Conservation (phyloP, 2,113 vertebrate species). For the Oncorhynchus masou region DNA sequence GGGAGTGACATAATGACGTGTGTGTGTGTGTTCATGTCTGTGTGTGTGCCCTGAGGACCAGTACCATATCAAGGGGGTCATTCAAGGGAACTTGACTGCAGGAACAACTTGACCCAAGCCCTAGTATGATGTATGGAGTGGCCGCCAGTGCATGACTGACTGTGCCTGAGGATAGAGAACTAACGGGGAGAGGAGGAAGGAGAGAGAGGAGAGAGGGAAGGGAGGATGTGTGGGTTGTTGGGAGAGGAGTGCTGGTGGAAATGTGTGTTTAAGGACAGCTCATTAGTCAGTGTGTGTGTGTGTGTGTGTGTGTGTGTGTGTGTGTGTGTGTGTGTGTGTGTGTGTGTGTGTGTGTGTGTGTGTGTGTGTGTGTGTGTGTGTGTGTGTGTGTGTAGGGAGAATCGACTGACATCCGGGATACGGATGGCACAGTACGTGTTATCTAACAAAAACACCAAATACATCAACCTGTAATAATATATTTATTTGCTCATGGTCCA, state of each 20-base stretch:
- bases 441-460: no score
- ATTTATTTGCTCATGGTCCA: no score
- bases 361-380: neutral
- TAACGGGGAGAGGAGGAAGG: constrained; percentile 43
- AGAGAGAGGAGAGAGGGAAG: constrained; percentile 20
- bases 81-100: constrained; percentile 31
- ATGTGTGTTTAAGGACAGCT: neutral
- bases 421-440: no score
- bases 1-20: neutral
- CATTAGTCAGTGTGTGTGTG: neutral
- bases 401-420: no score
- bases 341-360: neutral
- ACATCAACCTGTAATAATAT: no score
- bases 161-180: constrained; percentile 21
- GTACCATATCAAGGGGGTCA: constrained; percentile 36
- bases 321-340: neutral
- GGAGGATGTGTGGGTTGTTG: constrained; percentile 18
- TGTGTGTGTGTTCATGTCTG: constrained; percentile 15
- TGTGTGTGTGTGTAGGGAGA: neutral
- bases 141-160: neutral
- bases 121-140: neutral
- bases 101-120: constrained; percentile 13
- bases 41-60: constrained; percentile 15
- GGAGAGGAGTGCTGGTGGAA: neutral
- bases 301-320: constrained; percentile 1